These are phyloP conservation scores for Bombyx huttoni DNA, from an alignment of 2,888 invertebrate species.

Conservation along the genomic window DNA sequence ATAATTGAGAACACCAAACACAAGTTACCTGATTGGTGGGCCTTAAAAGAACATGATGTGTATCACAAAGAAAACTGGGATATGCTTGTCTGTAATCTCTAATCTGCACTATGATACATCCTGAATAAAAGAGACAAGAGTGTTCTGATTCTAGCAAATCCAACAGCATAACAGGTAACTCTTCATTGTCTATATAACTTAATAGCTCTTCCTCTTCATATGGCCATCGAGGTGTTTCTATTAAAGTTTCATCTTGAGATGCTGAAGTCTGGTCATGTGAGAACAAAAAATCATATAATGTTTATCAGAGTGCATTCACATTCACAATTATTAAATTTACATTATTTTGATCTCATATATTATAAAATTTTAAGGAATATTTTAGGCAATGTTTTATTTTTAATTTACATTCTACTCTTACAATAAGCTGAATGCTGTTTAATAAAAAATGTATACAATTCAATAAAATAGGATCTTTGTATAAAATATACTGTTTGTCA, in stretches of 20 bases:
- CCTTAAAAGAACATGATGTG: conserved; percentile 88
- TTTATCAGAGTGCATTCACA: no score
- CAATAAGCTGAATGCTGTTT: no score
- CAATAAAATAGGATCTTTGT: no score
- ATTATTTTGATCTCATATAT: no score
- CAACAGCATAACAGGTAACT: conserved; percentile 88
- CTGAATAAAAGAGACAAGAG: conserved; percentile 90
- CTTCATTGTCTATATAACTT: conserved; percentile 90
- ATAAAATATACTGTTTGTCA: no score
- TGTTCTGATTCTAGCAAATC: conserved; percentile 88
- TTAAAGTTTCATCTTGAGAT: conserved; percentile 75
- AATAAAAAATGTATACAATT: no score
- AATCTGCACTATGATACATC: conserved; percentile 92
- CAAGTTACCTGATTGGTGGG: conserved; percentile 88
- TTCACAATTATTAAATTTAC: no score
- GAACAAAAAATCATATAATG: background rate
- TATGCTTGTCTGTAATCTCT: conserved; percentile 89
- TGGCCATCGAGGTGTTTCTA: conserved; percentile 86
- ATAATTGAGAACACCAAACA: background rate
- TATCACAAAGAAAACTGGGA: conserved; percentile 83
- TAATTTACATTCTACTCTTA: no score
- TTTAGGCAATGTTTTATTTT: no score
- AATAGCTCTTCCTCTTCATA: conserved; percentile 92
- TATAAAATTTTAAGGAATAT: no score
- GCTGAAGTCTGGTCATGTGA: conserved; percentile 22